phyloP scores from a whole-genome alignment of 2,113 vertebrate genomes.

The Psammodynastes pulverulentus region DNA sequence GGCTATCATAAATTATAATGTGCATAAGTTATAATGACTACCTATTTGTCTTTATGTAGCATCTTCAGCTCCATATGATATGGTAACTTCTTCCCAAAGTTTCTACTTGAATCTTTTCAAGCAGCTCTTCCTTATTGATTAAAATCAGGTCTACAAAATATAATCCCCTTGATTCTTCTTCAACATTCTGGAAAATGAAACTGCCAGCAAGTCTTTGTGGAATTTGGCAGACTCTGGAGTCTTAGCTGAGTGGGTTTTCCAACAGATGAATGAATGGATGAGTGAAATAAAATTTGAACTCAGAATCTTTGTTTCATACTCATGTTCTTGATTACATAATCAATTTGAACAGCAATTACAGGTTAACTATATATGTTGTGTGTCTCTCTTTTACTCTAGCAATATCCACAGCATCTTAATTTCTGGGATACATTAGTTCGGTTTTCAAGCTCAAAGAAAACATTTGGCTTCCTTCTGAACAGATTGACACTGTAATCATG shows the following conservation, averaged over 20 bases:
- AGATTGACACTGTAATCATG: background rate
- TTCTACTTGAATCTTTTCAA: background rate
- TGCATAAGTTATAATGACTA: background rate
- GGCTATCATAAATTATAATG: background rate
- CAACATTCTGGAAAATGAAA: background rate
- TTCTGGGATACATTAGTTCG: background rate
- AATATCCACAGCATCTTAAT: background rate
- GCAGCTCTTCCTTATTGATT: background rate
- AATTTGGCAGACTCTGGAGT: background rate
- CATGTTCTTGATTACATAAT: background rate
- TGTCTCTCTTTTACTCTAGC: background rate
- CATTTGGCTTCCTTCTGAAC: background rate
- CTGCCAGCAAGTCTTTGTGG: background rate
- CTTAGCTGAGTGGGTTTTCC: background rate
- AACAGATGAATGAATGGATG: background rate
- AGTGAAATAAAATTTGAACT: background rate
- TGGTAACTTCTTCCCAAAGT: background rate
- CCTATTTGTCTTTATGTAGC: background rate
- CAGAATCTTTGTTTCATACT: background rate
- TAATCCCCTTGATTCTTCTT: background rate
- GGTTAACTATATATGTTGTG: background rate
- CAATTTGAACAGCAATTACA: background rate
- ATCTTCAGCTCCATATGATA: background rate
- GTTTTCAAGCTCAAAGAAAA: background rate
- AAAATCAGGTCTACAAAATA: background rate